These are phyloP conservation scores for Raja brachyura DNA, from an alignment of 2,113 vertebrate species.

Conservation along the genomic window DNA sequence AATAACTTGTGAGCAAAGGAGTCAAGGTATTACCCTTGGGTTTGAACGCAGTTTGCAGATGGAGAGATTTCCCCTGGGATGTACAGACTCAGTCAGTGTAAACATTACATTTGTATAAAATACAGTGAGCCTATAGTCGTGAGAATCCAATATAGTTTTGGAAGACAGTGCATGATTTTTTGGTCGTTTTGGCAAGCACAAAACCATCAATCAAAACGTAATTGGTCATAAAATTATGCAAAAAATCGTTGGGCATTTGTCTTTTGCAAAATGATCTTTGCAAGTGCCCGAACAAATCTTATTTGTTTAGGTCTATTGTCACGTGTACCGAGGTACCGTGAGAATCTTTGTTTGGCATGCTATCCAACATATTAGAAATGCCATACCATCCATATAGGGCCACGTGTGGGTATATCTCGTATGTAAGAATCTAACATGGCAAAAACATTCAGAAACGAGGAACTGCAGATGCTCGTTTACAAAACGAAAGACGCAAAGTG, in stretches of 20 bases:
- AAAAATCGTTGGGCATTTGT: background rate
- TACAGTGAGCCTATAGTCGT: background rate
- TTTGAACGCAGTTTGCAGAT: background rate
- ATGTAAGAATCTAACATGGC: background rate
- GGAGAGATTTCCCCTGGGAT: too few relatives aligned
- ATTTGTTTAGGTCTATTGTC: too few relatives aligned
- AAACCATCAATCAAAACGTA: background rate
- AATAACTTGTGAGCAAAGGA: background rate
- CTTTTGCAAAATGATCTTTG: background rate
- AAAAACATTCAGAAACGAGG: too few relatives aligned
- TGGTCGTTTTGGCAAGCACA: background rate
- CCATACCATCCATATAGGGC: background rate
- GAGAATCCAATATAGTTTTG: too few relatives aligned
- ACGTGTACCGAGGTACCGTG: too few relatives aligned
- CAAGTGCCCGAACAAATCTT: background rate
- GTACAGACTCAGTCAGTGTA: background rate
- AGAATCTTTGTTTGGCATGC: too few relatives aligned
- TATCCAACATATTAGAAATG: too few relatives aligned
- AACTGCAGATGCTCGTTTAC: too few relatives aligned
- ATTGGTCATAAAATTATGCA: background rate
- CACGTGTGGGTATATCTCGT: background rate
- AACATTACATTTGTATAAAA: background rate
- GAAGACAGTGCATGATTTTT: too few relatives aligned
- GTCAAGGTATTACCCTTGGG: background rate
- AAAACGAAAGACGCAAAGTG: too few relatives aligned